Base-by-base conservation (phyloP, 1,140 invertebrate genomes). In the Hyles vespertilio region DNA sequence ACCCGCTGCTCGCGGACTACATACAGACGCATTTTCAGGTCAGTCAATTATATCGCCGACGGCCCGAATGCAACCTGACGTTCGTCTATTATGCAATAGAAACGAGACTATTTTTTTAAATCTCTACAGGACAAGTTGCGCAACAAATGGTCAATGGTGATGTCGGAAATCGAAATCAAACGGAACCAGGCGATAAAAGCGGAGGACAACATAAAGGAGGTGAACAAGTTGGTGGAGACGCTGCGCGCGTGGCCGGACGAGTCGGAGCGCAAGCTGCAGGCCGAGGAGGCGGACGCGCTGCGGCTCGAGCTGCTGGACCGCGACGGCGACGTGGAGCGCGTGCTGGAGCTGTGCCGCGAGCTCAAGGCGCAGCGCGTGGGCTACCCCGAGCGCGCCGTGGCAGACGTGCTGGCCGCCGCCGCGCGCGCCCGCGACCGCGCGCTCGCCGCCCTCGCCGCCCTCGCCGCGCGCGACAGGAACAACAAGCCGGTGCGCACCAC, bases 71-170 rank as follows among this genome's bases (percentile, higher is more conserved):
- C 4, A 36, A 40, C 22, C 10, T 40, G 5, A 53, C 34, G 9
- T n/a, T 11, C 9, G 33, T 8, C 22, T 33, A 32, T 7, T 51
- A 22, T 6, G 6, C 48, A 49, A 10, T 49, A 49, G 48, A 11
- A 6, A 49, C 48, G 11, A 10, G 5, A 9, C 48, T 49, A n/a
- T 10, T 52, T 2, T 32, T 52, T 7, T 50, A 36, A 2, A 22
- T 56, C 40, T 11, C 33, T 33, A 5, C 54, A 72, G 66, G 81
- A 93, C 74, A 90, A 91, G 63, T 70, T 95, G 7, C 83, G 93
- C 43, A 90, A 89, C 53, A 92, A 92, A 68, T 94, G 93, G 93
- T 90, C 92, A 10, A 87, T 92, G 70, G 91, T 94, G 7, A 94
- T 93, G 91, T 83, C 91, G 1, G 91, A 93, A 79, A 91, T 92